A percentile compares a stretch with the other conserved stretches of the same genome.
Evolutionary conservation across 2,113 vertebrate genomes (phyloP).

Genomic region (Galemys pyrenaicus): DNA sequence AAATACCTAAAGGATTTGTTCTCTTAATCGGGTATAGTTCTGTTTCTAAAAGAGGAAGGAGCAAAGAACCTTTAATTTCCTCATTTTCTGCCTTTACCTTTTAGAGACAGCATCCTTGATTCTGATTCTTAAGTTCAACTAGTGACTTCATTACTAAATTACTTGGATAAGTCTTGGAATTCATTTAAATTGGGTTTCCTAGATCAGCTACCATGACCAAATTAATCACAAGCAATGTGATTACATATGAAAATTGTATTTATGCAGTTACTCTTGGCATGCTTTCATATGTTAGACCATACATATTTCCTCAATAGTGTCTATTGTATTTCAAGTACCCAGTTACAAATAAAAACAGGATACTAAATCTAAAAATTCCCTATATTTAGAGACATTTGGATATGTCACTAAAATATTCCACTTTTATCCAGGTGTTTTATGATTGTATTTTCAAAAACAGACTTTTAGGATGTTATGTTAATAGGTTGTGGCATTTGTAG

Average conservation of each 20-base stretch:
- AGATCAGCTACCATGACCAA: not conserved
- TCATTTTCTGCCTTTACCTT: not conserved
- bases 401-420: conserved; percentile 21
- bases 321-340: conserved; percentile 8
- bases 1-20: not conserved
- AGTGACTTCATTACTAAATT: not conserved
- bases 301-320: conserved; percentile 51
- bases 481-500: not conserved
- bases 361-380: conserved; percentile 58
- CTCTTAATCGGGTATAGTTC: not conserved
- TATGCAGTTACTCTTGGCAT: conserved; percentile 12
- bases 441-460: conserved; percentile 27
- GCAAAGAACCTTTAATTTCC: not conserved
- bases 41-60: not conserved
- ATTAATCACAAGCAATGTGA: not conserved
- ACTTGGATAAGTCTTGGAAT: not conserved
- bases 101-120: not conserved
- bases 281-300: conserved; percentile 38
- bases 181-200: not conserved
- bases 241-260: conserved; percentile 40
- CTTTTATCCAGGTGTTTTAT: conserved; percentile 59
- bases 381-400: conserved; percentile 54
- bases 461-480: conserved; percentile 40
- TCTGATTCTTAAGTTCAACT: not conserved
- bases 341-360: conserved; percentile 67